phyloP scores from a whole-genome alignment of 1,140 invertebrate genomes.

The Leptinotarsa texana region DNA sequence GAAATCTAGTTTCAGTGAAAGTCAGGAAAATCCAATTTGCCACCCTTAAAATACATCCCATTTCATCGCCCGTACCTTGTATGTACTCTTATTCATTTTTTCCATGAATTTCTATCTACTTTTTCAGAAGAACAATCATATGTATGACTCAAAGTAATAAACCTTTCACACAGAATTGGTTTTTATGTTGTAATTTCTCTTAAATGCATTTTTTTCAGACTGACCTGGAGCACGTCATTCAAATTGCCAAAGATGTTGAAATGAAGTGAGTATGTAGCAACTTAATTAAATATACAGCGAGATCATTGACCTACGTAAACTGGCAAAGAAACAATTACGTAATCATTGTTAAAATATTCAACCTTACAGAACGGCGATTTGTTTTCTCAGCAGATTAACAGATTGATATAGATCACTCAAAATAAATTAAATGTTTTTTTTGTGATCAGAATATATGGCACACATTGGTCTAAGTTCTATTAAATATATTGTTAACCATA shows the following conservation, averaged over 20 bases:
- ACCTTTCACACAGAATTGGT: no score
- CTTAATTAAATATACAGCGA: background rate
- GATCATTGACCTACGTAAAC: background rate
- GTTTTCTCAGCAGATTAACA: background rate
- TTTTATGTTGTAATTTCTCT: background rate
- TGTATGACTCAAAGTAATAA: no score
- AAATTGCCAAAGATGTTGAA: constrained; percentile 76
- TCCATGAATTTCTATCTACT: background rate
- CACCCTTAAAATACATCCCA: no score
- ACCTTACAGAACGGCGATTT: background rate
- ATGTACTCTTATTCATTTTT: background rate
- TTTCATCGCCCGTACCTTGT: background rate
- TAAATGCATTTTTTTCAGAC: constrained; percentile 58
- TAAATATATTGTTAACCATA: no score
- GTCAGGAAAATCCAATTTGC: no score
- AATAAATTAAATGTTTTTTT: no score
- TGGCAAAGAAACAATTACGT: background rate
- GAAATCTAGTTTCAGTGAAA: no score
- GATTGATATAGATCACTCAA: background rate
- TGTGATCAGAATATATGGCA: no score
- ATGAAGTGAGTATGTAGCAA: constrained; percentile 61
- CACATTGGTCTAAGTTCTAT: no score
- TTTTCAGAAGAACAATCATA: no score
- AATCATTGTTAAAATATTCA: background rate
- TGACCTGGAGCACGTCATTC: constrained; percentile 71